A percentile compares a stretch with the other conserved stretches of the same genome.
Evolutionary conservation across 2,888 invertebrate genomes (phyloP).

Genomic region (Galerucella pusilla): DNA sequence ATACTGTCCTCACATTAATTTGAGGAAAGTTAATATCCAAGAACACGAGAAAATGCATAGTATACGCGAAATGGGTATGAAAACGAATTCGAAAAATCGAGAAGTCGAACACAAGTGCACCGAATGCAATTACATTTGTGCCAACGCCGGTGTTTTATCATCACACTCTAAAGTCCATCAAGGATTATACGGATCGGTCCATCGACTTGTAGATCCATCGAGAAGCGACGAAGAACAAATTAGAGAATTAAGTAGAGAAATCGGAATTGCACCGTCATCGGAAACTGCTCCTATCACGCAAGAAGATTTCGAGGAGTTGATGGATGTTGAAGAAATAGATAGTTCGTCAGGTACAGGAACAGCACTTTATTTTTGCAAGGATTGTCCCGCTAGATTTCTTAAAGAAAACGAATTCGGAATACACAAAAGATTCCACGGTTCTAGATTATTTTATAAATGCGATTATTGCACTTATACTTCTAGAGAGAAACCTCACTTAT

Average conservation of each 20-base stretch:
- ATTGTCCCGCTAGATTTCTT: slow-evolving; percentile 87
- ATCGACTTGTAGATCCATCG: slow-evolving; percentile 75
- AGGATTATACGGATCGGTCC: slow-evolving; percentile 76
- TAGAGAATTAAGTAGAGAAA: slow-evolving; percentile 61
- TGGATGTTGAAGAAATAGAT: slow-evolving; percentile 51
- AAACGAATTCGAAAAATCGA: slow-evolving; percentile 55
- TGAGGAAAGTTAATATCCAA: slow-evolving; percentile 81
- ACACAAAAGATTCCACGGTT: slow-evolving; percentile 78
- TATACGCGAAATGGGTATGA: slow-evolving; percentile 59
- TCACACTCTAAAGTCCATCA: slow-evolving; percentile 82
- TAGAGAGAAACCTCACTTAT: slow-evolving; percentile 75
- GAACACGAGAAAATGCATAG: slow-evolving; percentile 87
- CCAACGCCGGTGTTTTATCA: slow-evolving; percentile 76
- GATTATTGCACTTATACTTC: slow-evolving; percentile 83
- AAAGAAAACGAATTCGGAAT: slow-evolving; percentile 78
- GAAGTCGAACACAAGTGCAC: slow-evolving; percentile 76
- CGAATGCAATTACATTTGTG: slow-evolving; percentile 83
- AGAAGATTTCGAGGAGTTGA: slow-evolving; percentile 34
- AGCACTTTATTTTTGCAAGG: slow-evolving; percentile 78
- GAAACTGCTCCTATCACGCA: slow-evolving; percentile 10
- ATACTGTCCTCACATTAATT: slow-evolving; percentile 85
- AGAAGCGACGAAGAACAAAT: slow-evolving; percentile 77
- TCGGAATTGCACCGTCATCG: slow-evolving; percentile 23
- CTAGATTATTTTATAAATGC: slow-evolving; percentile 75
- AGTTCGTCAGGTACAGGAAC: slow-evolving; percentile 55